phyloP scores from a whole-genome alignment of 1,140 invertebrate genomes.

The Caenorhabditis brenneri region DNA sequence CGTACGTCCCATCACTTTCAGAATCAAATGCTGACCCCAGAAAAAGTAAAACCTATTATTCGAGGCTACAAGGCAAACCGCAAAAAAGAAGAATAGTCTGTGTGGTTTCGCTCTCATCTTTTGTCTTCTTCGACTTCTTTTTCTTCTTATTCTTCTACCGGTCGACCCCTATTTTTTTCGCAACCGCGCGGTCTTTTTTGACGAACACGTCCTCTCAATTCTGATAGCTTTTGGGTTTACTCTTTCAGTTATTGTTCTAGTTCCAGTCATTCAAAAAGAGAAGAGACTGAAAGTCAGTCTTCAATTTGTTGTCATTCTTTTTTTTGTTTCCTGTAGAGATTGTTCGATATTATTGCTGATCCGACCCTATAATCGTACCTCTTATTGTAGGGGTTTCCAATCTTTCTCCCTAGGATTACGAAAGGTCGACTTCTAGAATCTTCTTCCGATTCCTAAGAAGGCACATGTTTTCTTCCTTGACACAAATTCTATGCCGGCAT shows the following conservation, averaged over 20 bases:
- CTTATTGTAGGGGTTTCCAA: too few relatives aligned
- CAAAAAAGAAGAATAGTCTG: slow-evolving; percentile 15
- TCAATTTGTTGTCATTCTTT: too few relatives aligned
- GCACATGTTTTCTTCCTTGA: background rate
- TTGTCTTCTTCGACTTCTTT: slow-evolving; percentile 10
- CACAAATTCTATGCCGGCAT: background rate
- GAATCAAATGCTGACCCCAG: background rate
- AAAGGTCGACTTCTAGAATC: too few relatives aligned
- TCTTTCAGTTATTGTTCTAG: background rate
- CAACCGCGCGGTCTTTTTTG: background rate
- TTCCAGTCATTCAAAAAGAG: background rate
- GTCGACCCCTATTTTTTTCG: background rate
- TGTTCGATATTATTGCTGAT: too few relatives aligned
- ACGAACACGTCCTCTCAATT: background rate
- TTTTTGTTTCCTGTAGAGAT: too few relatives aligned
- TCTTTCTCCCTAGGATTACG: too few relatives aligned
- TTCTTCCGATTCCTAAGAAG: background rate
- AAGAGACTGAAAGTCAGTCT: too few relatives aligned
- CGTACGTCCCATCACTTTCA: background rate
- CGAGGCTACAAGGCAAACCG: slow-evolving; percentile 34
- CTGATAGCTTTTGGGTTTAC: background rate
- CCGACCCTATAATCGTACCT: too few relatives aligned
- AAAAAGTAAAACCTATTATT: slow-evolving; percentile 40
- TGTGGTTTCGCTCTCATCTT: slow-evolving; percentile 41
- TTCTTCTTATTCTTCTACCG: slow-evolving; percentile 8